Evolutionary conservation across 1,140 invertebrate genomes (phyloP), one percentile per base, ranked within the genome.

Genomic region (Caenorhabditis brenneri): DNA sequence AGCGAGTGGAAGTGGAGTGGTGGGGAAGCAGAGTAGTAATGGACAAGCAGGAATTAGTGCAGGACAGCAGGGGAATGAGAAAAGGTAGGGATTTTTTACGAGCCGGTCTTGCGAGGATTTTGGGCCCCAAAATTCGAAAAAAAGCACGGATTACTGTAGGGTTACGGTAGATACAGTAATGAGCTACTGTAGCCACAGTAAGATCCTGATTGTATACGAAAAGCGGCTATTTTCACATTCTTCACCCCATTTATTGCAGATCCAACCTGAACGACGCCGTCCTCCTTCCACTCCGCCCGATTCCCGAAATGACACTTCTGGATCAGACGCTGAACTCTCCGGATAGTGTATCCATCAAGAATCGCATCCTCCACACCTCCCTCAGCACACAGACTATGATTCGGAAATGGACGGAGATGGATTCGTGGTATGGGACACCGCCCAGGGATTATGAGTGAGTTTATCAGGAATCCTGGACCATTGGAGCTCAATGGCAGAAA

Each of bases 391-490:
- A 74, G 29, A 74, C 65, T 1, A 74, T 74, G 65, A 74, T 74
- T 42, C 33, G 65, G 24, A 74, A 74, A 74, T 74, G 65, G 65
- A 74, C 65, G 7, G 65, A 74, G 19, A 74, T 74, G 65, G 65
- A 74, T 74, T 74, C 36, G n/a, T 74, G 65, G 65, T 74, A 74
- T 15, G 65, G 65, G 3, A 74, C 65, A 46, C 65, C 65, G 36
- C 65, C 65, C 6, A 74, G 65, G n/a, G 36, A 74, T 74, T 74
- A 74, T 46, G 65, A 74, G 65, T 74, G 36, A 74, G 65, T 55
- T 55, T 55, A 6, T 51, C 0, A 0, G n/a, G 3, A 7, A 27
- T 58, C 1, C 24, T 74, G 15, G n/a, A n/a, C n/a, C n/a, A n/a
- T n/a, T n/a, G n/a, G n/a, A n/a, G n/a, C n/a, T n/a, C n/a, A n/a